Base-by-base conservation (phyloP, 2,888 invertebrate genomes). In the Halictus ligatus region DNA sequence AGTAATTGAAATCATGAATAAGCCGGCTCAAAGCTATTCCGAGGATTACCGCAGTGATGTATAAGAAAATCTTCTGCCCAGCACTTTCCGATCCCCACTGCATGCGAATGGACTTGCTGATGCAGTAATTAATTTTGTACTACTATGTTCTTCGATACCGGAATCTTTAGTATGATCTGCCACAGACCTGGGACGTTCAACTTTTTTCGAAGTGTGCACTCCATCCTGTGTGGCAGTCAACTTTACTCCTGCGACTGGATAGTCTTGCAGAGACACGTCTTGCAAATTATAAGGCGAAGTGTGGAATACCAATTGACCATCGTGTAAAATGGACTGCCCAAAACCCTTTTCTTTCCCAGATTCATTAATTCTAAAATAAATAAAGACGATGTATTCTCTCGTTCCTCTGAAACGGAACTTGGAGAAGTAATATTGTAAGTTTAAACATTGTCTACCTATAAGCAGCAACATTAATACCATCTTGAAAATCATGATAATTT, bases 281-380 rank as follows among this genome's bases (percentile, higher is more conserved):
- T 97, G 96, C 67, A 97, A 96, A 90, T 98, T 98, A 92, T 98
- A 98, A 0, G 98, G 98, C 0, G 98, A 98, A 0, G 98, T 98
- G 91, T 98, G 98, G 94, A 99, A 99, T 73, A 99, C 97, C 13
- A 99, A 95, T 94, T 98, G 97, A 50, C 97, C 97, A 81, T 98
- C 97, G 94, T 99, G 98, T 40, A 99, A 95, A 91, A 99, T 97
- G 93, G 99, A 99, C 95, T 99, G 99, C 0, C 99, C 99, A 94
- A 98, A 99, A 0, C 99, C 99, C 91, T 97, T 98, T 94, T 98
- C 98, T 91, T 97, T 97, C 4, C 97, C 97, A 40, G 96, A 96
- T 75, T 97, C 97, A 92, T 98, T 97, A 54, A 97, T 96, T 92
- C 97, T 97, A 84, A 15, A 95, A 77, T 89, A 88, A 72, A 29